Percentiles rank a stretch among this genome's conserved stretches.
Conservation (phyloP, 2,888 invertebrate genomes). For the Platycnemis pennipes region DNA sequence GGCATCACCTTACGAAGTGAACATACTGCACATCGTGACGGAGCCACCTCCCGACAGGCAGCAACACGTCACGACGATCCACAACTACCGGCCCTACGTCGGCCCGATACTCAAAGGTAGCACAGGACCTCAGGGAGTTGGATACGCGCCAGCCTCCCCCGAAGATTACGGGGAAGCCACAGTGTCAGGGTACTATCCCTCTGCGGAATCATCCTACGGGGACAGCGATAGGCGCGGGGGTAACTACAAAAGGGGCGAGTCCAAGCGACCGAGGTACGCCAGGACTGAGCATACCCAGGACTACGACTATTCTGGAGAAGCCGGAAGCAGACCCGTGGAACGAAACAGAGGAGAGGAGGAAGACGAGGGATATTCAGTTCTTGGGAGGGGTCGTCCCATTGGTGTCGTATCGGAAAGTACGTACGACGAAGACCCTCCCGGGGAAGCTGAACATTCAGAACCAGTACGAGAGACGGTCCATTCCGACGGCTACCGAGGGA, state of each 20-base stretch:
- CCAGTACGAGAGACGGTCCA: background rate
- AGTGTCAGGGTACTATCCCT: background rate
- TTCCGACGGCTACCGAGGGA: background rate
- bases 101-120: background rate
- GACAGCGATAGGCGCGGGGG: background rate
- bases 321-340: background rate
- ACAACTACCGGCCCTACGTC: background rate
- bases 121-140: background rate
- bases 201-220: background rate
- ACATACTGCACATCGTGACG: background rate
- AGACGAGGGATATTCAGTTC: background rate
- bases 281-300: background rate
- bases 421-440: background rate
- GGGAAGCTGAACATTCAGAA: background rate
- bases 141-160: background rate
- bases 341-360: background rate
- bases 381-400: background rate
- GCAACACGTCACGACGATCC: background rate
- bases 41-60: background rate
- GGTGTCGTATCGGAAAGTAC: background rate
- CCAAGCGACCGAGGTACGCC: background rate
- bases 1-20: background rate
- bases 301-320: background rate
- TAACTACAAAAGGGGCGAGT: background rate
- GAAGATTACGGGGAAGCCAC: background rate